Conservation (phyloP, 1,140 invertebrate genomes). For the Drosophila trapezifrons region DNA sequence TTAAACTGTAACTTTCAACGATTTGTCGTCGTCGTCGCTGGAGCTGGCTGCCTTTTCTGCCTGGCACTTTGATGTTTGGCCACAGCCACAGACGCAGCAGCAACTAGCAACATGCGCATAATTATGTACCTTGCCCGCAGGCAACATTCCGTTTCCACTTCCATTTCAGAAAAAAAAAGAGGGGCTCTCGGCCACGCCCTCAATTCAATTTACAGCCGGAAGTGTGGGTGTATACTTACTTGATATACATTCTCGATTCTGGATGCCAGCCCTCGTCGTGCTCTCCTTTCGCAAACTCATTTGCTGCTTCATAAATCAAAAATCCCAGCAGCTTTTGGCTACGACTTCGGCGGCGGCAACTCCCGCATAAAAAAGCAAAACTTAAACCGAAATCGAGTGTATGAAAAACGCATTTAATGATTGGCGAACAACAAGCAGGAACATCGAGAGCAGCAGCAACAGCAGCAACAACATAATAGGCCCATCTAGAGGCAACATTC, state of each 20-base stretch:
- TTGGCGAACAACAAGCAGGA: constrained; percentile 58
- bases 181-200: constrained; percentile 66
- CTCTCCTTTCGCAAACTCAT: constrained; percentile 65
- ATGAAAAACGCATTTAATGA: constrained; percentile 80
- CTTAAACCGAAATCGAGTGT: constrained; percentile 50
- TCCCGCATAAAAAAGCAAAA: constrained; percentile 65
- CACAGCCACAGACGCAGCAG: constrained; percentile 44
- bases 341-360: constrained; percentile 62
- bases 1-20: constrained; percentile 82
- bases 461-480: constrained; percentile 72
- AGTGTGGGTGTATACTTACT: constrained; percentile 76
- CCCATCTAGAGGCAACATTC: constrained; percentile 63
- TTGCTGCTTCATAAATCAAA: constrained; percentile 77
- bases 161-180: background rate
- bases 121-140: constrained; percentile 45
- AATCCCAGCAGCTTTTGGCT: constrained; percentile 60
- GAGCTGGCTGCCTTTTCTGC: constrained; percentile 32
- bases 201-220: constrained; percentile 81
- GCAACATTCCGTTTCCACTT: constrained; percentile 18
- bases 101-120: constrained; percentile 66
- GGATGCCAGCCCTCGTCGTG: constrained; percentile 1
- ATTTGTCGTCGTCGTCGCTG: constrained; percentile 70
- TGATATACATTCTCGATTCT: constrained; percentile 62
- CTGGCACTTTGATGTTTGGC: constrained; percentile 66
- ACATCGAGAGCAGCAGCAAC: constrained; percentile 28